Evolutionary conservation across 2,888 invertebrate genomes (phyloP).

Genomic region (Platycnemis pennipes): DNA sequence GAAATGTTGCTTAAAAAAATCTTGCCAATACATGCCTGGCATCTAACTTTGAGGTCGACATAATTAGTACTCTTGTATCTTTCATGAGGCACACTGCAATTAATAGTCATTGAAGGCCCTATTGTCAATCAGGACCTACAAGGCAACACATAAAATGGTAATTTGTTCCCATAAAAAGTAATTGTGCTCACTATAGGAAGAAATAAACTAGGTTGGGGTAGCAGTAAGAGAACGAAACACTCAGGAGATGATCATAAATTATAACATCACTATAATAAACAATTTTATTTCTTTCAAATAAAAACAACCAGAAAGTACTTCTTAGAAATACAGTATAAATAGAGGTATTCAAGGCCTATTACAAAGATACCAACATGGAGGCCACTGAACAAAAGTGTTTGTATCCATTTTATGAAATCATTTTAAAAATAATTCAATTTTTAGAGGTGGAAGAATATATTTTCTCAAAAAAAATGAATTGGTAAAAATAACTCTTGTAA

Average conservation of each 20-base stretch:
- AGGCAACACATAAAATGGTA: too few species aligned
- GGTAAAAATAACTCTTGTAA: background rate
- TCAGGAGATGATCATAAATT: conserved; percentile 34
- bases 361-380: conserved; percentile 17
- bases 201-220: too few species aligned
- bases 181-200: too few species aligned
- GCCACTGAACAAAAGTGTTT: conserved; percentile 21
- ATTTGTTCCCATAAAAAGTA: too few species aligned
- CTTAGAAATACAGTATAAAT: conserved; percentile 55
- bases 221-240: too few species aligned
- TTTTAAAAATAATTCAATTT: conserved; percentile 40
- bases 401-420: conserved; percentile 21
- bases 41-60: too few species aligned
- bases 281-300: conserved; percentile 56
- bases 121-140: too few species aligned
- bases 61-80: too few species aligned
- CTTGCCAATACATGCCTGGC: too few species aligned
- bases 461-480: background rate
- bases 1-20: too few species aligned
- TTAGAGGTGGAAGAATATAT: conserved; percentile 37
- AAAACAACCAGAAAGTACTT: conserved; percentile 53
- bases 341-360: background rate
- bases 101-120: too few species aligned
- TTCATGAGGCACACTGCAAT: too few species aligned
- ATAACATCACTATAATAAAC: conserved; percentile 52